Evolutionary conservation across 2,797 vertebrate genomes (phyloP), one percentile per base, ranked within the genome.

Genomic region (Phoebastria nigripes): DNA sequence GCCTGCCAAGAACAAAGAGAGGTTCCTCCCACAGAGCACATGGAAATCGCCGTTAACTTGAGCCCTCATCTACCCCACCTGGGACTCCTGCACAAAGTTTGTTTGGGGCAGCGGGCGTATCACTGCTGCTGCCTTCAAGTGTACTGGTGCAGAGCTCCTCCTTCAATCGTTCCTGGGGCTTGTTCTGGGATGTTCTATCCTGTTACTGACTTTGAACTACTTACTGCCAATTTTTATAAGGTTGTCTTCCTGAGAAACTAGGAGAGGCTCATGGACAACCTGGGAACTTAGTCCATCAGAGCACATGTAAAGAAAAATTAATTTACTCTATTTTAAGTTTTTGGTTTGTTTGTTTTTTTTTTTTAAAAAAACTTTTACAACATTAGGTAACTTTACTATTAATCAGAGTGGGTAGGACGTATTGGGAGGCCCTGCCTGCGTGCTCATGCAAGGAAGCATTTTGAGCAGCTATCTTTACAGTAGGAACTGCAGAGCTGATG

Each of bases 101-200:
- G 2, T 62, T 21, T n/a, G 47, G 35, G 41, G 52, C 55, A 41
- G 17, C 4, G 15, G 33, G 56, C 3, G 5, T 25, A 54, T 17
- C 58, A 8, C 2, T 5, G 24, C 56, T 37, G 58, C 35, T 37
- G 77, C 46, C n/a, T 74, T 86, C 72, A 6, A 16, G 12, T 5
- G 8, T 7, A 1, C 2, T 0, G 2, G 12, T 67, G 61, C 73
- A 81, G 61, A 59, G 26, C 29, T 66, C 25, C 31, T 65, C n/a
- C n/a, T 18, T 33, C 24, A 5, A 0, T 35, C 0, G 0, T 16
- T 42, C 26, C 52, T n/a, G 58, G 33, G 39, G 35, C 83, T 58
- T 47, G 25, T 5, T 3, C 2, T 7, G 9, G 51, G 56, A 25
- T 83, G 19, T 5, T 72, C 56, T 63, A 6, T 52, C 61, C 54